These are phyloP conservation scores for Eupithecia inturbata DNA, from an alignment of 2,888 invertebrate genomes.

Conservation along the genomic window DNA sequence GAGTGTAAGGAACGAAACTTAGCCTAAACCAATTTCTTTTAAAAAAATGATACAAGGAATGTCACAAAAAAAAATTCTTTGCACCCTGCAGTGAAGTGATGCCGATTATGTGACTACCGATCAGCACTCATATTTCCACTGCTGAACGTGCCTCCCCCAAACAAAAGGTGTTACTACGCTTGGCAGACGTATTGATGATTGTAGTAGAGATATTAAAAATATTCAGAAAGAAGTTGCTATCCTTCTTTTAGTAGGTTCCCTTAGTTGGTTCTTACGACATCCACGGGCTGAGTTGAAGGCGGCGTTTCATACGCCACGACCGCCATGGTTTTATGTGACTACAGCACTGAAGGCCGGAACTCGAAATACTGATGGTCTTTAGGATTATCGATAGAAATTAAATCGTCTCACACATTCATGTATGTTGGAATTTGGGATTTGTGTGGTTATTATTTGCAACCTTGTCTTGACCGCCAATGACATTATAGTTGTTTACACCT, in stretches of 20 bases:
- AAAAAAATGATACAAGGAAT: no score
- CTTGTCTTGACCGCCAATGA: neutral
- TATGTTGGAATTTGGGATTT: neutral
- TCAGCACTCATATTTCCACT: no score
- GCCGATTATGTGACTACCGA: no score
- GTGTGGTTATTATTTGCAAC: neutral
- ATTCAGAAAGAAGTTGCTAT: no score
- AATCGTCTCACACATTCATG: neutral
- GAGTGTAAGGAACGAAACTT: neutral
- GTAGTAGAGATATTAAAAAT: no score
- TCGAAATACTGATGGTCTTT: neutral
- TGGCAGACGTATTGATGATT: no score
- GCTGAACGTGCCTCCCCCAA: no score
- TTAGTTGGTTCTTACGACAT: no score
- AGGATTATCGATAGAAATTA: neutral
- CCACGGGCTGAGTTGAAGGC: no score
- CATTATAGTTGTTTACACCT: neutral
- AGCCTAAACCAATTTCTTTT: neutral
- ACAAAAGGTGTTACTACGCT: no score
- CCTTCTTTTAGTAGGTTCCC: no score
- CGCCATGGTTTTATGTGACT: neutral
- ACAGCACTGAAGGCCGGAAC: neutral
- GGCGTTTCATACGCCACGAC: no score
- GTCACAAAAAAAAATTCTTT: neutral
- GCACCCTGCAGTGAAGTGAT: neutral